phyloP scores from a whole-genome alignment of 1,140 invertebrate species.

The Teleopsis dalmanni region DNA sequence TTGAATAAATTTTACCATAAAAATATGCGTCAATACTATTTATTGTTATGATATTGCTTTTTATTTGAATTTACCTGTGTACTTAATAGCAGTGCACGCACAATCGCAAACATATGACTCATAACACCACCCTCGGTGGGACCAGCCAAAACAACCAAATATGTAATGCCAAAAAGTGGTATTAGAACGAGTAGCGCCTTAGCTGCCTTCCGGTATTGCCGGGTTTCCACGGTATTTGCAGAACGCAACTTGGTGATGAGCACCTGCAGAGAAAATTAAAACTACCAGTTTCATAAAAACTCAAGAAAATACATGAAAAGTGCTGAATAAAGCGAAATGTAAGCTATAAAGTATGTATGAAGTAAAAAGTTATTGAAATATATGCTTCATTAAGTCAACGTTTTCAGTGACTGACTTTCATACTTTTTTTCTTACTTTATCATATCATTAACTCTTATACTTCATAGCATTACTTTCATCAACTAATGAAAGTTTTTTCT shows the following conservation, averaged over 20 bases:
- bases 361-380: too few relatives aligned
- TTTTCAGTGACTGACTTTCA: too few relatives aligned
- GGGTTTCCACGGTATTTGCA: slow-evolving; percentile 75
- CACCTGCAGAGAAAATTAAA: slow-evolving; percentile 50
- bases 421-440: too few relatives aligned
- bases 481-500: too few relatives aligned
- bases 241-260: slow-evolving; percentile 86
- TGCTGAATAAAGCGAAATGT: too few relatives aligned
- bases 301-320: too few relatives aligned
- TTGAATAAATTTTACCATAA: too few relatives aligned
- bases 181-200: slow-evolving; percentile 82
- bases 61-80: slow-evolving; percentile 51
- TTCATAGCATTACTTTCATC: too few relatives aligned
- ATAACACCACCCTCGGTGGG: slow-evolving; percentile 58
- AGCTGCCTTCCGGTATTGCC: slow-evolving; percentile 81
- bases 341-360: too few relatives aligned
- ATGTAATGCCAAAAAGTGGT: slow-evolving; percentile 79
- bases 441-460: too few relatives aligned
- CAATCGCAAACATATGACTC: slow-evolving; percentile 57
- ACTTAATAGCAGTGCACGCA: slow-evolving; percentile 65
- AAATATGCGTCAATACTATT: too few relatives aligned
- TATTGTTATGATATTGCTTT: neutral
- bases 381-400: too few relatives aligned
- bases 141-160: slow-evolving; percentile 70
- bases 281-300: neutral